phyloP scores from a whole-genome alignment of 2,888 invertebrate genomes.

The Drosophila fungiperda region DNA sequence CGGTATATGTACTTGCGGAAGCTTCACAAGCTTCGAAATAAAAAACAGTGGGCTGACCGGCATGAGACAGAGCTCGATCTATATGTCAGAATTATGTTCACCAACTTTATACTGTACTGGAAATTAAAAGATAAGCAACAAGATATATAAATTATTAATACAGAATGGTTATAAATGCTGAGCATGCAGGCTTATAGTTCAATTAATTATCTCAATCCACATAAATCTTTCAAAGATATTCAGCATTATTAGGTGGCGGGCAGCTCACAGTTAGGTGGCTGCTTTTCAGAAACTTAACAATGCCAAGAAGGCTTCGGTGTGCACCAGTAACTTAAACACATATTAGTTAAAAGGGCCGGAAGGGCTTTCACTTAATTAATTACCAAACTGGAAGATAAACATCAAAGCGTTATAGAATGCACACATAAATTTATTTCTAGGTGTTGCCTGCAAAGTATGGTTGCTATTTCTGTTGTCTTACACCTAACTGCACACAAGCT shows the following conservation, averaged over 20 bases:
- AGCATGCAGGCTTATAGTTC: not conserved
- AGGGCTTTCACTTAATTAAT: slow-evolving; percentile 79
- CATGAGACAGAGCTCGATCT: not conserved
- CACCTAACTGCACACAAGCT: slow-evolving; percentile 65
- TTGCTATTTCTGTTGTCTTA: slow-evolving; percentile 67
- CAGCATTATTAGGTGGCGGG: not conserved
- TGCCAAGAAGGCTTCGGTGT: slow-evolving; percentile 15
- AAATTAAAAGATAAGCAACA: not conserved
- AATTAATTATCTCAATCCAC: not conserved
- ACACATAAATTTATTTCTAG: slow-evolving; percentile 41
- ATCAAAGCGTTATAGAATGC: slow-evolving; percentile 77
- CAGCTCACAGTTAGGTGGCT: not conserved
- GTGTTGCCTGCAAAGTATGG: slow-evolving; percentile 22
- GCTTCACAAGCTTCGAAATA: not conserved
- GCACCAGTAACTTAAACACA: slow-evolving; percentile 50
- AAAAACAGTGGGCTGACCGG: not conserved
- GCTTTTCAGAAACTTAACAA: slow-evolving; percentile 3
- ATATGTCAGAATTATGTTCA: not conserved
- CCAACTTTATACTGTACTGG: not conserved
- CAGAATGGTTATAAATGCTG: not conserved
- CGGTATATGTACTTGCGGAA: not conserved
- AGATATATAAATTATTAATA: not conserved
- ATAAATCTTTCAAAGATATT: not conserved
- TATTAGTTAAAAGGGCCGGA: slow-evolving; percentile 52
- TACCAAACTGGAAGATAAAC: slow-evolving; percentile 66